Percentiles rank a stretch among this genome's conserved stretches.
Conservation (phyloP, 37 sponge, comb jelly and placozoan species). For the Aphrocallistes beatrix region DNA sequence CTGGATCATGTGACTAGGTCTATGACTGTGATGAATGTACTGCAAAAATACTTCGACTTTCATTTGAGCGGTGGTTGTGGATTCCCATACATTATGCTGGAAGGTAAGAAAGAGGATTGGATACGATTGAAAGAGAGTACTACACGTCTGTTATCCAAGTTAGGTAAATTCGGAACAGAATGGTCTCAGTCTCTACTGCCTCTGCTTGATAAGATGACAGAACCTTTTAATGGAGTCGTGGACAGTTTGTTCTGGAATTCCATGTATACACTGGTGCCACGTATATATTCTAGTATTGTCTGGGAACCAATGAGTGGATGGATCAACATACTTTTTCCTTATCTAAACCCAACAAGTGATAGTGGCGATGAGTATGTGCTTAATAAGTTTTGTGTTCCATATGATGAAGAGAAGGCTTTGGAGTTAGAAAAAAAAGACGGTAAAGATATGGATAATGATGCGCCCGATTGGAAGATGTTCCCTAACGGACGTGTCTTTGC, state of each 20-base stretch:
- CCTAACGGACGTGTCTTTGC: background rate
- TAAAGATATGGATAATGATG: background rate
- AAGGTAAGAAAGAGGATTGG: background rate
- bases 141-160: background rate
- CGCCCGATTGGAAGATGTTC: background rate
- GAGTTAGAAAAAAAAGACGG: background rate
- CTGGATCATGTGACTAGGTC: background rate
- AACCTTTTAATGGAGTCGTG: background rate
- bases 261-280: background rate
- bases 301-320: background rate
- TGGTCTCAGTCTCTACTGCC: background rate
- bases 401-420: background rate
- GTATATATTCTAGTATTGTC: background rate
- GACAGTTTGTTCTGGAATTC: constrained; percentile 2
- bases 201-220: background rate
- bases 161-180: background rate
- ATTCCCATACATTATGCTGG: constrained; percentile 5
- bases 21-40: background rate
- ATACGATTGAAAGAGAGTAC: background rate
- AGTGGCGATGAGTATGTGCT: no score
- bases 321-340: constrained; percentile 1
- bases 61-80: background rate
- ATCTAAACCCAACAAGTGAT: background rate
- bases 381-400: background rate
- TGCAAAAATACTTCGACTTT: background rate